Evolutionary conservation across 2,888 invertebrate species (phyloP).

Genomic region (Papilio elwesi): DNA sequence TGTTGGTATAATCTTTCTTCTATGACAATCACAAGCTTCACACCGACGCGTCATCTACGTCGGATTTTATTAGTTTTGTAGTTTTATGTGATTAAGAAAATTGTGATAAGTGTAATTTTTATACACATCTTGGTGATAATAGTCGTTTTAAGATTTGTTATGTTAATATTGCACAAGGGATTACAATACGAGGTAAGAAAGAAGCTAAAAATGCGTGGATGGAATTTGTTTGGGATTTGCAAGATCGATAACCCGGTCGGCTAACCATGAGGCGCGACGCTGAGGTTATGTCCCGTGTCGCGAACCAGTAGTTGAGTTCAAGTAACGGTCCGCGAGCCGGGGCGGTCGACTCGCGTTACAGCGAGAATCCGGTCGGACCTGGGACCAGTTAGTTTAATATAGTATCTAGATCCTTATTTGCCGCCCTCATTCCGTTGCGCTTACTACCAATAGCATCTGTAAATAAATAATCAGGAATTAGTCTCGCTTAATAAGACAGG

Average conservation of each 20-base stretch:
- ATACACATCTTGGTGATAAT: slow-evolving; percentile 81
- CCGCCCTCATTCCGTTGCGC: slow-evolving; percentile 80
- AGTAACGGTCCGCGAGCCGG: slow-evolving; percentile 78
- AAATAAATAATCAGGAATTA: slow-evolving; percentile 75
- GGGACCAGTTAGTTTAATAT: slow-evolving; percentile 77
- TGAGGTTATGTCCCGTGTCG: slow-evolving; percentile 81
- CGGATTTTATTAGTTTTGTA: slow-evolving; percentile 79
- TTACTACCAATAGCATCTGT: slow-evolving; percentile 73
- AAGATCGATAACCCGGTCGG: slow-evolving; percentile 83
- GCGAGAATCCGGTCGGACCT: slow-evolving; percentile 77
- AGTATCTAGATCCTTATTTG: slow-evolving; percentile 79
- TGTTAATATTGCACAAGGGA: slow-evolving; percentile 76
- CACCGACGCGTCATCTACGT: slow-evolving; percentile 79
- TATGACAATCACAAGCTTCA: slow-evolving; percentile 71
- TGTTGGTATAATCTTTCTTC: slow-evolving; percentile 43
- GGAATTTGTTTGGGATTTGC: slow-evolving; percentile 79
- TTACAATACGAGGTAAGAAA: slow-evolving; percentile 79
- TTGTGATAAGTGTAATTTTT: slow-evolving; percentile 83
- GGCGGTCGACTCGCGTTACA: slow-evolving; percentile 73
- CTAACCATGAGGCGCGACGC: slow-evolving; percentile 82
- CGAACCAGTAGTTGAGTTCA: slow-evolving; percentile 80
- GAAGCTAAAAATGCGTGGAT: slow-evolving; percentile 56
- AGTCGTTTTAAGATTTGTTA: slow-evolving; percentile 82
- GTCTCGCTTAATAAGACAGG: slow-evolving; percentile 73
- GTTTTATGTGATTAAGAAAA: slow-evolving; percentile 78